Evolutionary conservation across 2,113 vertebrate species (phyloP), one percentile per base, ranked within the genome.

Genomic region (Elephantulus edwardii): DNA sequence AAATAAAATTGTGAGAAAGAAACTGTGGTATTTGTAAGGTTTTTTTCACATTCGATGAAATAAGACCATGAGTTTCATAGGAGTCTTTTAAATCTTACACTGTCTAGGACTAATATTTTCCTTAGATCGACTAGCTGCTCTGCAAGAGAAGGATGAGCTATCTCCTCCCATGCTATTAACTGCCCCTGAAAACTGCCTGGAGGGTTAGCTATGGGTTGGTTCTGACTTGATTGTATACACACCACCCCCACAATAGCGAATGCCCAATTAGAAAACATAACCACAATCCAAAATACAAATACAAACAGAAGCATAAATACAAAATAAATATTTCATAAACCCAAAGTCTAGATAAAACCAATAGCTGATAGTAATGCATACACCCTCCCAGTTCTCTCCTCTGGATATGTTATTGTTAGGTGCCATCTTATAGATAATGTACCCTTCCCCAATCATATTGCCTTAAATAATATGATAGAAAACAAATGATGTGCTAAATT

Each of bases 1-100:
- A 84, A 75, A 80, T 46, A 60, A 79, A 62, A 86, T 35, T 56
- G n/a, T n/a, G n/a, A n/a, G n/a, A n/a, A n/a, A n/a, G n/a, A n/a
- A n/a, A n/a, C n/a, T 6, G 33, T 35, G 3, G 17, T 19, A 44
- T 26, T 77, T 20, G 87, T 33, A 56, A 2, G 28, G 6, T 70
- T 16, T 19, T 68, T 80, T 8, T 17, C 44, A 89, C 28, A 66
- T 91, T 64, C 87, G 48, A 54, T 71, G 83, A 91, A 38, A 33
- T 66, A 24, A 83, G 83, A 75, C 20, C 20, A 83, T 8, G 44
- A 13, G 12, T 2, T 70, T 28, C 2, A 20, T 20, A 22, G n/a
- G 13, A 35, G 1, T 71, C 64, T 93, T 88, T 16, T 62, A 87
- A 87, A 82, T 82, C 20, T 75, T 75, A 28, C 13, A 30, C 14